phyloP scores from a whole-genome alignment of 2,797 vertebrate genomes.

The Fratercula arctica region DNA sequence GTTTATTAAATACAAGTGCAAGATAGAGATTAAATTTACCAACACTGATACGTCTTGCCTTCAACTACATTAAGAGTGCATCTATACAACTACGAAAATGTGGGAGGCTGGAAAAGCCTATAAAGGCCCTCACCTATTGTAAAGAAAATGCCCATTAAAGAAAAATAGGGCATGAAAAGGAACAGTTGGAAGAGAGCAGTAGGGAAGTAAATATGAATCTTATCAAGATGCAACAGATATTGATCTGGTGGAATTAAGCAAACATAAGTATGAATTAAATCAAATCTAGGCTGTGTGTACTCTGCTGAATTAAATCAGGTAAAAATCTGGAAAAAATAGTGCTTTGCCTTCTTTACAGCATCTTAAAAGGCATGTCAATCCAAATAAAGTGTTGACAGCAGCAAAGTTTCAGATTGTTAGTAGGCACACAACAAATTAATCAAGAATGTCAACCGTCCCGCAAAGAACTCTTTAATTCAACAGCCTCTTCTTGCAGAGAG shows the following conservation, averaged over 20 bases:
- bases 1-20: not conserved
- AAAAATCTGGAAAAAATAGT: not conserved
- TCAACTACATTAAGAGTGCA: not conserved
- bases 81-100: not conserved
- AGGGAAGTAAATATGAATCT: not conserved
- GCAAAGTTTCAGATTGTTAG: not conserved
- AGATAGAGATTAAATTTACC: not conserved
- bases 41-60: not conserved
- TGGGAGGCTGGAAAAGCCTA: not conserved
- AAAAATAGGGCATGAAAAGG: not conserved
- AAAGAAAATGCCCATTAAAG: not conserved
- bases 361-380: not conserved
- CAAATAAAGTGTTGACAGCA: not conserved
- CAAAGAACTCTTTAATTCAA: not conserved
- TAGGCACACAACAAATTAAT: not conserved
- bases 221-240: not conserved
- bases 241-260: slow-evolving; percentile 6
- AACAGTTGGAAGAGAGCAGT: not conserved
- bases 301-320: not conserved
- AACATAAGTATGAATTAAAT: not conserved
- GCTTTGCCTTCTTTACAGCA: not conserved
- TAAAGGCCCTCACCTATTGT: not conserved
- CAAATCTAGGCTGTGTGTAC: not conserved
- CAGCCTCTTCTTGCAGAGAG: not conserved
- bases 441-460: not conserved